Conservation (phyloP, 2,113 vertebrate genomes). For the Poicephalus meyeri region DNA sequence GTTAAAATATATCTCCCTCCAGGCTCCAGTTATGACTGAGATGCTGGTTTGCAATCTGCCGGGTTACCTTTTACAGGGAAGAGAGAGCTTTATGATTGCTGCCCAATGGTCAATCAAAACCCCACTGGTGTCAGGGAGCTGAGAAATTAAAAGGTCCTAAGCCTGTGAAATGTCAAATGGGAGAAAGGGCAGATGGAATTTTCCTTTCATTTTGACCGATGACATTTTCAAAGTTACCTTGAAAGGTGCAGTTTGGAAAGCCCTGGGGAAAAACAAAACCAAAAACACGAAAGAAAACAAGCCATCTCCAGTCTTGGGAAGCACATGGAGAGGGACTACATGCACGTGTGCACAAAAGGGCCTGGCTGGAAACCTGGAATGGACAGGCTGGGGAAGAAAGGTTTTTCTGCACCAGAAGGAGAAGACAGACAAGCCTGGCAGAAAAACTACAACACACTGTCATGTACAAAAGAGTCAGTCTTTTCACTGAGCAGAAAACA, state of each 20-base stretch:
- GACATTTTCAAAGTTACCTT: conserved; percentile 60
- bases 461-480: neutral
- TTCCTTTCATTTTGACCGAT: conserved; percentile 29
- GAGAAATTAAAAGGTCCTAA: conserved; percentile 30
- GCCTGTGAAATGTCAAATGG: conserved; percentile 44
- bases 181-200: conserved; percentile 42
- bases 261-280: neutral
- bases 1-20: neutral
- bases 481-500: neutral
- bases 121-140: neutral
- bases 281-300: neutral
- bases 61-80: neutral
- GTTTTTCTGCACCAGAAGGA: neutral
- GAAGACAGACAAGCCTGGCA: neutral
- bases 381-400: neutral
- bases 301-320: accelerated
- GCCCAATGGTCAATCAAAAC: neutral
- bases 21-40: neutral
- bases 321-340: neutral
- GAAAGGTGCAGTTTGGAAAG: neutral
- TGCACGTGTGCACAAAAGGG: neutral
- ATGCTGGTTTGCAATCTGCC: neutral
- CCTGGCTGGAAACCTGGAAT: neutral
- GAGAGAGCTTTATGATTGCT: neutral
- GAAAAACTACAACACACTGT: neutral